Percentiles rank a stretch among this genome's conserved stretches.
phyloP scores from a whole-genome alignment of 92 coral and sea anemone species.

The Umimayanthus kanabou region DNA sequence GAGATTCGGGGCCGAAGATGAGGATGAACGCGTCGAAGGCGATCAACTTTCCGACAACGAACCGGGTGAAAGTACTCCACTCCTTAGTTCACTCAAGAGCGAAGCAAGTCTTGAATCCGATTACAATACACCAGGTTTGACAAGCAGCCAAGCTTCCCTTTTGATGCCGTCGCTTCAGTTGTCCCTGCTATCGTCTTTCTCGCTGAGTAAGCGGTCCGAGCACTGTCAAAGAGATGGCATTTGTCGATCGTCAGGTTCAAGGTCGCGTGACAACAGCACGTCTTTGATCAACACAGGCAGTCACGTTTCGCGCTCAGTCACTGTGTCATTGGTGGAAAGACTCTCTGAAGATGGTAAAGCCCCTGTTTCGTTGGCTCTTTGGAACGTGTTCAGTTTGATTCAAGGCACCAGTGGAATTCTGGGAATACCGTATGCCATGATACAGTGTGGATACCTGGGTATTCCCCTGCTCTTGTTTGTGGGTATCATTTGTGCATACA shows the following conservation, averaged over 20 bases:
- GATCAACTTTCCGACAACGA: constrained; percentile 32
- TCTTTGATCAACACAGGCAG: not conserved
- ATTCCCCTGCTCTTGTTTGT: constrained; percentile 53
- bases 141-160: constrained; percentile 84
- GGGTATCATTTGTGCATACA: constrained; percentile 61
- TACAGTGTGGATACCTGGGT: constrained; percentile 73
- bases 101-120: constrained; percentile 30
- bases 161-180: constrained; percentile 88
- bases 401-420: constrained; percentile 67
- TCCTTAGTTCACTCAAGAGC: constrained; percentile 20
- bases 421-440: constrained; percentile 78
- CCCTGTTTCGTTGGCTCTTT: constrained; percentile 63
- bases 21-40: not conserved
- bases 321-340: constrained; percentile 68
- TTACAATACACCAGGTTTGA: constrained; percentile 36
- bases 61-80: constrained; percentile 15
- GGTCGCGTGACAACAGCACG: constrained; percentile 30
- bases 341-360: constrained; percentile 82
- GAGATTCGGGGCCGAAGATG: constrained; percentile 7
- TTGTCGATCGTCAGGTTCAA: not conserved
- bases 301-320: constrained; percentile 29
- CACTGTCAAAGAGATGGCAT: not conserved
- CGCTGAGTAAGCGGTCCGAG: constrained; percentile 51
- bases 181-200: constrained; percentile 63
- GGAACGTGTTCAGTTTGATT: constrained; percentile 85